These are phyloP conservation scores for Chymomyza costata DNA, from an alignment of 1,140 invertebrate species.

Conservation along the genomic window DNA sequence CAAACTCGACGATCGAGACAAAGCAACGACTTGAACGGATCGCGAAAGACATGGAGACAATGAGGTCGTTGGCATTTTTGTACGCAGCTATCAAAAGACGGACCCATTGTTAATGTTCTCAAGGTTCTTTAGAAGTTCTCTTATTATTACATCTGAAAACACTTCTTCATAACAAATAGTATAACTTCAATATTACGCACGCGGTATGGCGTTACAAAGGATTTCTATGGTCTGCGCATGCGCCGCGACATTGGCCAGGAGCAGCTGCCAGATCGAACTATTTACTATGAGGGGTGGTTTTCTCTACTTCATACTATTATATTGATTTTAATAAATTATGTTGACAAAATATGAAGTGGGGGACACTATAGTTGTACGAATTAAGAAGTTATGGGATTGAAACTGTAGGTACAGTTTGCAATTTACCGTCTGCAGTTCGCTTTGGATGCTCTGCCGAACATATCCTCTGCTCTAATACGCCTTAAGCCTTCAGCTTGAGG, in stretches of 20 bases:
- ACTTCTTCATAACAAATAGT: constrained; percentile 58
- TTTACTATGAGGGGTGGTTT: constrained; percentile 43
- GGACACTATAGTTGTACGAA: constrained; percentile 1
- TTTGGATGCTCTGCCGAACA: constrained; percentile 3
- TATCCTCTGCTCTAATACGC: constrained; percentile 45
- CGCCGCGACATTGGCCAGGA: constrained; percentile 21
- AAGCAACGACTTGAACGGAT: too few relatives aligned
- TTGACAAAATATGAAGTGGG: constrained; percentile 31
- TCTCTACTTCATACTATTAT: constrained; percentile 1
- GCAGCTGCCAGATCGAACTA: constrained; percentile 51
- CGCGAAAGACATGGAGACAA: constrained; percentile 50
- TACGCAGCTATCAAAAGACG: constrained; percentile 28
- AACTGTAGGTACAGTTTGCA: constrained; percentile 3
- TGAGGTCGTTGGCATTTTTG: constrained; percentile 53
- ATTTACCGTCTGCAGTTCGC: too few relatives aligned
- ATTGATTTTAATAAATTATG: constrained; percentile 35
- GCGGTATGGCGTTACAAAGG: constrained; percentile 44
- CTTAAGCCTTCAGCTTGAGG: constrained; percentile 56
- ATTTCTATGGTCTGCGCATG: constrained; percentile 27
- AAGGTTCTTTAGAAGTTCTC: constrained; percentile 24
- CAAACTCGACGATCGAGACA: constrained; percentile 53
- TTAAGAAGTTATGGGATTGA: not conserved
- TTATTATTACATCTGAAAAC: constrained; percentile 41
- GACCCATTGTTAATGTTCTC: constrained; percentile 53
- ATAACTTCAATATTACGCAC: constrained; percentile 51